A percentile compares a stretch with the other conserved stretches of the same genome.
These are phyloP conservation scores for Oreortyx pictus DNA, from an alignment of 2,797 vertebrate species.

Conservation along the genomic window DNA sequence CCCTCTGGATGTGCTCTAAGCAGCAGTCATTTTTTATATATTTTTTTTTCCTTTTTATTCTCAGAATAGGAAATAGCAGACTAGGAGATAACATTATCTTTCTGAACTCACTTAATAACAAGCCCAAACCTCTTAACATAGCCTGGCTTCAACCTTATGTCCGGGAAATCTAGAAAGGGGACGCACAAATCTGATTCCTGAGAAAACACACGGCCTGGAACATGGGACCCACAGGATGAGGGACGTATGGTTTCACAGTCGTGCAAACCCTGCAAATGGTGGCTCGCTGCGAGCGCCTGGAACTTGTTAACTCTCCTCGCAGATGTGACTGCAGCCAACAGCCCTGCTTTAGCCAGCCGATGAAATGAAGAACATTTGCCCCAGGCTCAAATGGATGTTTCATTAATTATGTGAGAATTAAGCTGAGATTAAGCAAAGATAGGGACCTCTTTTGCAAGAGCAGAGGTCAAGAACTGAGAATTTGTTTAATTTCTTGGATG, in stretches of 20 bases:
- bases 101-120: not conserved
- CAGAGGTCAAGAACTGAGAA: constrained; percentile 5
- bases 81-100: not conserved
- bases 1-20: not conserved
- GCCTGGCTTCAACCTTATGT: not conserved
- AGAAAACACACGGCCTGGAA: fast-evolving
- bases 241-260: fast-evolving
- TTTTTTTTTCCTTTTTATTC: not conserved
- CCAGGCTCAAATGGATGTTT: not conserved
- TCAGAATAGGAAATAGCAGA: not conserved
- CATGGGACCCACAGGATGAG: not conserved
- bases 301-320: not conserved
- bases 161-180: not conserved
- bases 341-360: not conserved
- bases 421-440: not conserved
- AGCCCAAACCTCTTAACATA: not conserved
- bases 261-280: not conserved
- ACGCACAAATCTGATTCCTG: not conserved
- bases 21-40: not conserved
- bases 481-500: not conserved
- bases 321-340: not conserved
- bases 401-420: constrained; percentile 2
- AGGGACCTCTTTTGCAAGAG: not conserved
- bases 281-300: not conserved
- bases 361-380: not conserved